Evolutionary conservation across 1,140 invertebrate species (phyloP).

Genomic region (Drosophila eugracilis): DNA sequence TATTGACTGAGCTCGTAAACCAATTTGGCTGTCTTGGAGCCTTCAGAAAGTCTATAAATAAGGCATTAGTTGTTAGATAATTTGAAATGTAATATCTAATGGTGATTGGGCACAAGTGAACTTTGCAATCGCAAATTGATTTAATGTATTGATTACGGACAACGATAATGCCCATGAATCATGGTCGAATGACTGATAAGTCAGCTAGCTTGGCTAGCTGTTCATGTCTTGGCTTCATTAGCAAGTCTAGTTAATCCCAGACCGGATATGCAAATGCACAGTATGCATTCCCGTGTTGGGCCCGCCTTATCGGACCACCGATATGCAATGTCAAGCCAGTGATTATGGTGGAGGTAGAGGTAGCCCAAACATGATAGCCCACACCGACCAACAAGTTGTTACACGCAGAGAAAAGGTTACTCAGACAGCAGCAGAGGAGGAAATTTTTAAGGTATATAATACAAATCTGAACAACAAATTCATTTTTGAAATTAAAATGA

Average conservation of each 20-base stretch:
- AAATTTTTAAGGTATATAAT: no score
- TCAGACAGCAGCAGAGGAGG: no score
- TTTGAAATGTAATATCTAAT: conserved; percentile 12
- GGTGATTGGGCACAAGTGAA: conserved; percentile 12
- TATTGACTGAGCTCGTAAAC: conserved; percentile 25
- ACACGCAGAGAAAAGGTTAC: conserved; percentile 4
- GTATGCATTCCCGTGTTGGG: conserved; percentile 29
- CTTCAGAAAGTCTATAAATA: conserved; percentile 22
- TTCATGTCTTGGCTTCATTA: conserved; percentile 17
- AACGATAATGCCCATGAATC: neutral
- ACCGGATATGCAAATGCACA: conserved; percentile 37
- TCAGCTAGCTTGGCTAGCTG: neutral
- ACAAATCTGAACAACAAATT: no score
- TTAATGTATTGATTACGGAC: neutral
- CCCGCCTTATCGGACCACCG: conserved; percentile 28
- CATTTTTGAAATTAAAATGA: neutral
- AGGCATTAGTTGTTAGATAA: neutral
- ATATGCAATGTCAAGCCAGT: conserved; percentile 28
- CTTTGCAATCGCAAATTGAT: conserved; percentile 1
- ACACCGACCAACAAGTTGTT: conserved; percentile 18
- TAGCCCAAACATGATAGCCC: conserved; percentile 3
- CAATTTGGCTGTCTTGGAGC: conserved; percentile 3
- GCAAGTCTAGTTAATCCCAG: conserved; percentile 14
- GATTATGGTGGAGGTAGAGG: conserved; percentile 25
- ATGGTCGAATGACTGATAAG: neutral